These are phyloP conservation scores for Lutjanus erythropterus DNA, from an alignment of 2,113 vertebrate genomes.

Conservation along the genomic window DNA sequence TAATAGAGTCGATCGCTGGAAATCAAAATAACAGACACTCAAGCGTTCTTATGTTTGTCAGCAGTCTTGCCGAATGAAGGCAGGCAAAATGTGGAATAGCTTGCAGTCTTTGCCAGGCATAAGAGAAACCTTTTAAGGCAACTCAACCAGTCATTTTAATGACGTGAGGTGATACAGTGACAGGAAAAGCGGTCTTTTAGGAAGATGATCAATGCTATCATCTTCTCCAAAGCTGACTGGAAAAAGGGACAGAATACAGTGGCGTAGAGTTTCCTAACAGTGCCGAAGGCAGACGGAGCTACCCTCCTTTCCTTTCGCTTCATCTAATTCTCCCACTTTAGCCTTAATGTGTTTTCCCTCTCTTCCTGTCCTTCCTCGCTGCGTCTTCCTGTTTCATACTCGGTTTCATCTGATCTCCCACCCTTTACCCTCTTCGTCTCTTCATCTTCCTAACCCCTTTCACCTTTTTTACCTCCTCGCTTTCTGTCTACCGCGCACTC, in stretches of 20 bases:
- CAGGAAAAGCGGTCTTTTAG: constrained; percentile 76
- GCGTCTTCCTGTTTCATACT: constrained; percentile 50
- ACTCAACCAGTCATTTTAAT: constrained; percentile 71
- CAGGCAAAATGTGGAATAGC: constrained; percentile 31
- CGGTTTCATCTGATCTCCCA: constrained; percentile 31
- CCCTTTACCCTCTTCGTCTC: constrained; percentile 14
- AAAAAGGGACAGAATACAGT: constrained; percentile 42
- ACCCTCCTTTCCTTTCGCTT: constrained; percentile 22
- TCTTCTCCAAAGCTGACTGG: constrained; percentile 70
- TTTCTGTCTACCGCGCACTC: constrained; percentile 23
- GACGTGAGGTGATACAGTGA: constrained; percentile 68
- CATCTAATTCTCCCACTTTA: constrained; percentile 40
- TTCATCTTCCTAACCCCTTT: not conserved
- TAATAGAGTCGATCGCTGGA: constrained; percentile 13
- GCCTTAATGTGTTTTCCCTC: constrained; percentile 43
- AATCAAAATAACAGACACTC: constrained; percentile 43
- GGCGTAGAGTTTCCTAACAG: constrained; percentile 75
- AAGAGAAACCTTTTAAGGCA: constrained; percentile 76
- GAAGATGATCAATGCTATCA: constrained; percentile 83
- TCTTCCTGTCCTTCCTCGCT: constrained; percentile 19
- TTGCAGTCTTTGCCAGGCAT: constrained; percentile 48
- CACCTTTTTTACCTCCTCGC: not conserved
- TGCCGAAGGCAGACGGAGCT: constrained; percentile 51
- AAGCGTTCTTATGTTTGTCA: constrained; percentile 48
- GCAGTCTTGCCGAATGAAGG: constrained; percentile 22